Base-by-base conservation (phyloP, 1,140 invertebrate species). In the Neodiprion fabricii region DNA sequence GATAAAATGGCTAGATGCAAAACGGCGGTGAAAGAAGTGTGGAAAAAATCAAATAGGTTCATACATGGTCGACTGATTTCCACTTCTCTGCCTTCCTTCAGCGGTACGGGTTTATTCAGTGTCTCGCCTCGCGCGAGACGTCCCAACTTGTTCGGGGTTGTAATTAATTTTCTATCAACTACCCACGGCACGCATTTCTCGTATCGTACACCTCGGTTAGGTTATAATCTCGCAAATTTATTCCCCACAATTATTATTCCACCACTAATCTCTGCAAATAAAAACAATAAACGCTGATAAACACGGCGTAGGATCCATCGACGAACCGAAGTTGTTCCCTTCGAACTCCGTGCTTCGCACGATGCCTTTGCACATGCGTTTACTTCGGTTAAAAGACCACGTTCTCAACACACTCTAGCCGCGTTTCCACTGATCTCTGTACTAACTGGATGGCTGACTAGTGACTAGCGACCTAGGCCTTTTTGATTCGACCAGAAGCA, bases 241-340 rank as follows among this genome's bases (percentile, higher is more conserved):
- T 77, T 70, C 68, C 28, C 49, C n/a, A 68, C 11, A 75, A 69
- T 9, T 69, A 72, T 73, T 76, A 76, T 71, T 61, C 40, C 53
- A 76, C 53, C 49, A 53, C 68, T 61, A 70, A 17, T 66, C 53
- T 61, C 53, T 47, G 49, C 21, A 76, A 72, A 75, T 50, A 74
- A 71, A 75, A 78, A 74, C 71, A 76, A 72, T 68, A 66, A 67
- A 79, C 61, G 72, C 65, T 66, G 74, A 79, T 79, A 81, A 81
- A 81, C 78, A 81, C 78, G 70, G 67, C 73, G 66, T 76, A 72
- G 65, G 72, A 79, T 79, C 78, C 80, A 81, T 81, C 76, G 79
- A 78, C 61, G 75, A 72, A 68, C 50, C 77, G 76, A 72, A 75
- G 71, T 76, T 77, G 74, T 74, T 78, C 76, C 75, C 67, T 75